A percentile compares a stretch with the other conserved stretches of the same genome.
These are phyloP conservation scores for Drosophila bunnanda DNA, from an alignment of 2,888 invertebrate species.

Conservation along the genomic window DNA sequence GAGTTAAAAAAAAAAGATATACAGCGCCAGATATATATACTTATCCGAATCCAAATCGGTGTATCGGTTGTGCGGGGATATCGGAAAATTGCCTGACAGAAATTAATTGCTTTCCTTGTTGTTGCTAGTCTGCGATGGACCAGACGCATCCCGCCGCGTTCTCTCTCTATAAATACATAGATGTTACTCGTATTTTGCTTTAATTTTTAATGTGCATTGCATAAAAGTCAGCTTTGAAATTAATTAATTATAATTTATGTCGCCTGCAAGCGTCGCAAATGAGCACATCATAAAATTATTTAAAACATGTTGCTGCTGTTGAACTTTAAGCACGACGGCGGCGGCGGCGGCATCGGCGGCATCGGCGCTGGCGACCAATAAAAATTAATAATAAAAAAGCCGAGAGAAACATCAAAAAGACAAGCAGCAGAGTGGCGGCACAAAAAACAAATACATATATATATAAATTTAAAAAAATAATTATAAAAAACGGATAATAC, in stretches of 20 bases:
- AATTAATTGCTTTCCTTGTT: slow-evolving; percentile 68
- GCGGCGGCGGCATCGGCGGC: slow-evolving; percentile 2
- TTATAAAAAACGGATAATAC: slow-evolving; percentile 11
- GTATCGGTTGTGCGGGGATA: too few species aligned
- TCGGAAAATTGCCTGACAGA: slow-evolving; percentile 30
- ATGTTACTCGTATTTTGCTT: slow-evolving; percentile 8
- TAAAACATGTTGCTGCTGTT: slow-evolving; percentile 49
- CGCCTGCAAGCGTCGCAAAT: slow-evolving; percentile 65
- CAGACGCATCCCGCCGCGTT: slow-evolving; percentile 61
- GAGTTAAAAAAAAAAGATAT: slow-evolving; percentile 19
- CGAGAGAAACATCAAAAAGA: slow-evolving; percentile 62
- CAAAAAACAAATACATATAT: slow-evolving; percentile 33
- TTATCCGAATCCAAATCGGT: too few species aligned
- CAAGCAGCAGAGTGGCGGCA: slow-evolving; percentile 34
- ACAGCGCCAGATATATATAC: slow-evolving; percentile 1
- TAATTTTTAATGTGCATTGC: slow-evolving; percentile 59
- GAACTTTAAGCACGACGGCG: slow-evolving; percentile 44
- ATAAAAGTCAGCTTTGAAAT: slow-evolving; percentile 70
- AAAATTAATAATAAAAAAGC: slow-evolving; percentile 68
- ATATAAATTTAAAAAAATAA: slow-evolving; percentile 35
- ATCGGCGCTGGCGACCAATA: slow-evolving; percentile 47
- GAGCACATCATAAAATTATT: slow-evolving; percentile 75
- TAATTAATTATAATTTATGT: slow-evolving; percentile 80
- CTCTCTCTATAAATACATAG: not conserved
- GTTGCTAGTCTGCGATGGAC: slow-evolving; percentile 61